phyloP scores from a whole-genome alignment of 2,113 vertebrate genomes.

The Macrotis lagotis region DNA sequence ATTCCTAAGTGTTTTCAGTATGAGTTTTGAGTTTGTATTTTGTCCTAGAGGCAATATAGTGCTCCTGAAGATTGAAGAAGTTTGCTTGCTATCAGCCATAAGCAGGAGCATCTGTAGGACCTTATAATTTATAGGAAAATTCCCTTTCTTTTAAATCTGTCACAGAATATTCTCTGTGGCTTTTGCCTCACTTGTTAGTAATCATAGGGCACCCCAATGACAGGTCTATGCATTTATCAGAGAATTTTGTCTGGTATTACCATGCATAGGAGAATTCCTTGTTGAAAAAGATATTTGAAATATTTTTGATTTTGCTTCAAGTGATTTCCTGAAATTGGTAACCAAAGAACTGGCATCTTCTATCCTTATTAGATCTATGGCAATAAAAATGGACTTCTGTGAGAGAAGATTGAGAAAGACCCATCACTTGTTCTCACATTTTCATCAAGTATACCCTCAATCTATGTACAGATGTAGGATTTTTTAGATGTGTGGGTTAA shows the following conservation, averaged over 20 bases:
- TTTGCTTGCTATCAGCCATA: neutral
- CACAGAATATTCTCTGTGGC: neutral
- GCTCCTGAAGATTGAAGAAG: neutral
- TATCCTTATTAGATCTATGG: neutral
- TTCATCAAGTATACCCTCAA: neutral
- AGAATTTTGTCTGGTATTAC: neutral
- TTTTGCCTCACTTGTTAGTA: neutral
- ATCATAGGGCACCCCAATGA: neutral
- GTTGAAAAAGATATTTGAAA: neutral
- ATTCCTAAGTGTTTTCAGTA: neutral
- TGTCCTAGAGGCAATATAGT: neutral
- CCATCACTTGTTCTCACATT: neutral
- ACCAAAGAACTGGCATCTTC: neutral
- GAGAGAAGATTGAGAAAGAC: neutral
- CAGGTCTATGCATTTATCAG: neutral
- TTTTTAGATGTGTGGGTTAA: neutral
- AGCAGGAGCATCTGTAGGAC: neutral
- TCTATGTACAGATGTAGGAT: neutral
- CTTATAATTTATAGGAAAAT: neutral
- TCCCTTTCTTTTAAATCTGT: neutral
- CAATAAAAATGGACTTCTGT: neutral
- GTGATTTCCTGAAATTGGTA: neutral
- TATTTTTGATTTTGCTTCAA: neutral
- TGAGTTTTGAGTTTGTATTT: neutral
- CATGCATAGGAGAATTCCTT: neutral